Percentiles rank a stretch among this genome's conserved stretches.
Evolutionary conservation across 2,888 invertebrate species (phyloP).

Genomic region (Slavum lentiscoides): DNA sequence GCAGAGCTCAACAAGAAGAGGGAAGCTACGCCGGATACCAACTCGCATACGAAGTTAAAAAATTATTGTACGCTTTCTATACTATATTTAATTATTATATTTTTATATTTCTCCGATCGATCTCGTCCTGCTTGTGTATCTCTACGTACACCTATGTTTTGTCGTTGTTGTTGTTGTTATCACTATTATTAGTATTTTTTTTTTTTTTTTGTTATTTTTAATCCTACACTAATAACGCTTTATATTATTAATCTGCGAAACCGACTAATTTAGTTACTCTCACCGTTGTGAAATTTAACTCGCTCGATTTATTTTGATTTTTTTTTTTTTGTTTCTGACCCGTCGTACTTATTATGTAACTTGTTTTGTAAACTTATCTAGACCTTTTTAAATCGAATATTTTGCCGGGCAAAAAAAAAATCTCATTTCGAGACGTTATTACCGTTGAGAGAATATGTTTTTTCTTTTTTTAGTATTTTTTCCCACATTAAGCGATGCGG

Average conservation of each 20-base stretch:
- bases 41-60: conserved; percentile 99
- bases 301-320: not conserved
- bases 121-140: conserved; percentile 37
- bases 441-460: too few relatives aligned
- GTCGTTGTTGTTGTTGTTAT: not conserved
- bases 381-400: too few relatives aligned
- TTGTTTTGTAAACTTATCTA: too few relatives aligned
- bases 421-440: too few relatives aligned
- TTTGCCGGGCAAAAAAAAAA: too few relatives aligned
- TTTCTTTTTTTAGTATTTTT: too few relatives aligned
- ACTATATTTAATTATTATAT: conserved; percentile 54
- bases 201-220: conserved; percentile 7
- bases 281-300: conserved; percentile 4
- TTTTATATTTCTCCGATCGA: conserved; percentile 25
- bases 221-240: not conserved
- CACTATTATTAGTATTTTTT: not conserved
- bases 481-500: too few relatives aligned
- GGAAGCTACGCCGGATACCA: conserved; percentile 87
- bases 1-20: conserved; percentile 50
- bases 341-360: not conserved
- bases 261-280: not conserved
- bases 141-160: not conserved
- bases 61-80: conserved; percentile 90
- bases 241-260: not conserved
- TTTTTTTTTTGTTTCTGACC: not conserved